Evolutionary conservation across 2,113 vertebrate genomes (phyloP).

Genomic region (Tachuris rubrigastra): DNA sequence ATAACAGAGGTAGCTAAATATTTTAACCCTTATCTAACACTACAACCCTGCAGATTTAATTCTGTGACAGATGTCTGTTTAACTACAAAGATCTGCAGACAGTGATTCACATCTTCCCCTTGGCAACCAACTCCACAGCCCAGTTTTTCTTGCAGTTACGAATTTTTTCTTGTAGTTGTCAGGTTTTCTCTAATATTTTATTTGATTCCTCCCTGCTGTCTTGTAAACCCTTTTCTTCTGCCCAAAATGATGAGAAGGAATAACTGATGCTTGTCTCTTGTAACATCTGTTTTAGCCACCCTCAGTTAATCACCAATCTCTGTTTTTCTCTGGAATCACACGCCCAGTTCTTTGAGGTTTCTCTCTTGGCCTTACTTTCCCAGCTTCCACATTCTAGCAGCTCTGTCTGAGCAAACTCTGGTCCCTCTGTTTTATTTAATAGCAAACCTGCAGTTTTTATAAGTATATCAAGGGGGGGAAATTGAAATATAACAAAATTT

Average conservation of each 20-base stretch:
- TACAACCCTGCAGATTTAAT: background rate
- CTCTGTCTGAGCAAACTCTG: background rate
- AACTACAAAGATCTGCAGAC: background rate
- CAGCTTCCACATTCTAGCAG: background rate
- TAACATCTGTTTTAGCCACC: background rate
- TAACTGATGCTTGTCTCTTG: background rate
- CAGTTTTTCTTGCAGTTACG: background rate
- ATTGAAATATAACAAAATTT: rapidly evolving
- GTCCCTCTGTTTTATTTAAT: background rate
- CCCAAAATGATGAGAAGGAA: background rate
- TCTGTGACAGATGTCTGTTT: constrained; percentile 8
- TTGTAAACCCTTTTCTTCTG: background rate
- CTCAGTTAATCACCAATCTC: background rate
- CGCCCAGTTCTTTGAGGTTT: background rate
- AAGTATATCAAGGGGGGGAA: background rate
- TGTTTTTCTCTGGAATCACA: background rate
- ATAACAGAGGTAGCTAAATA: background rate
- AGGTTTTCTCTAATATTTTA: background rate
- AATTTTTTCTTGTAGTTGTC: background rate
- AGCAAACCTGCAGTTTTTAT: background rate
- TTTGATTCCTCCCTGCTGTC: background rate
- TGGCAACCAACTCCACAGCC: background rate
- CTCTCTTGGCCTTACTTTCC: background rate
- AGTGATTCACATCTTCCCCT: constrained; percentile 16
- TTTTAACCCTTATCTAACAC: background rate